Percentiles rank a stretch among this genome's conserved stretches.
Conservation (phyloP, 2,888 invertebrate genomes). For the Bruchidius siliquastri region DNA sequence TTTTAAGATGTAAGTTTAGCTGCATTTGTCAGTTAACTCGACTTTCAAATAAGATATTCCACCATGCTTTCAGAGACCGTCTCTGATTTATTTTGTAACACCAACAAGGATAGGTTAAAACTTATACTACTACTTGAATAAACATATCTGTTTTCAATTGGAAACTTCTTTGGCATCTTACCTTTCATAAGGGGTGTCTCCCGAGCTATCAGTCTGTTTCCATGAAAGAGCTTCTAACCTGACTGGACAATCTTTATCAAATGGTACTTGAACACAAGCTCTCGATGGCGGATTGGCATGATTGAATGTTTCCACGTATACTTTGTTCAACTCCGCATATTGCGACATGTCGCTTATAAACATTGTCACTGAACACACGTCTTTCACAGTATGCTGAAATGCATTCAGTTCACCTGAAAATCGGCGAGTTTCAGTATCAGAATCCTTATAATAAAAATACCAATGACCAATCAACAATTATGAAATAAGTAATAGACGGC, state of each 20-base stretch:
- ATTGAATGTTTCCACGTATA: constrained; percentile 69
- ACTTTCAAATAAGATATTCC: no score
- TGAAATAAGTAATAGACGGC: background rate
- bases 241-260: constrained; percentile 66
- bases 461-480: background rate
- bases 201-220: constrained; percentile 34
- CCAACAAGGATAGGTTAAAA: no score
- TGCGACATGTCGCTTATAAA: constrained; percentile 80
- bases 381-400: constrained; percentile 52
- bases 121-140: no score
- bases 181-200: constrained; percentile 36
- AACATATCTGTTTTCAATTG: no score
- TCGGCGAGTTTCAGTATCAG: background rate
- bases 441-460: background rate
- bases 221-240: constrained; percentile 72
- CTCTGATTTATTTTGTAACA: no score
- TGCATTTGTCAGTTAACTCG: no score
- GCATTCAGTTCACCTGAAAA: constrained; percentile 24
- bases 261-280: constrained; percentile 74
- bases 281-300: constrained; percentile 80
- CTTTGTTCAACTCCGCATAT: constrained; percentile 71
- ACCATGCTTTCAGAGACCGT: no score
- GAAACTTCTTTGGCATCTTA: constrained; percentile 16
- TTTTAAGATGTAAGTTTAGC: no score
- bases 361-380: constrained; percentile 78